A percentile compares a stretch with the other conserved stretches of the same genome.
These are phyloP conservation scores for Petrosia ficiformis DNA, from an alignment of 37 sponge, comb jelly and placozoan species.

Conservation along the genomic window DNA sequence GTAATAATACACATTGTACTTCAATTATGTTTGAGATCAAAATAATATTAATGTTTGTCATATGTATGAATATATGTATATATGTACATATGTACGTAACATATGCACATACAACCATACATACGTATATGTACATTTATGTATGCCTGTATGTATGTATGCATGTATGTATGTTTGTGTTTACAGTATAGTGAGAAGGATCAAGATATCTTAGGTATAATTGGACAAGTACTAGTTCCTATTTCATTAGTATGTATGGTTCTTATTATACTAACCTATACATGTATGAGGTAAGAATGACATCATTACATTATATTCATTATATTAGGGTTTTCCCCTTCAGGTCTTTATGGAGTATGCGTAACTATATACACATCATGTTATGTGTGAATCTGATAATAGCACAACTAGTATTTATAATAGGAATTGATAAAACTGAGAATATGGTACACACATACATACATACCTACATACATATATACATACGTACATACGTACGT, in stretches of 20 bases:
- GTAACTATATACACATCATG: constrained; percentile 56
- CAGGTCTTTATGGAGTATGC: constrained; percentile 63
- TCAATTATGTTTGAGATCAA: too few relatives aligned
- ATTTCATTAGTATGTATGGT: constrained; percentile 46
- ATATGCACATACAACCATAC: too few relatives aligned
- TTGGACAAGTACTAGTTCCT: constrained; percentile 37
- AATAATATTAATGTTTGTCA: too few relatives aligned
- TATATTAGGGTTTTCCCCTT: too few relatives aligned
- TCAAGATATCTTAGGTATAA: constrained; percentile 1
- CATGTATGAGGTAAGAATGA: constrained; percentile 24
- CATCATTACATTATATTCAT: too few relatives aligned
- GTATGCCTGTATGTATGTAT: too few relatives aligned
- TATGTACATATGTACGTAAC: too few relatives aligned
- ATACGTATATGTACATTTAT: too few relatives aligned
- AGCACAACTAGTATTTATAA: constrained; percentile 44
- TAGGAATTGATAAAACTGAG: constrained; percentile 37
- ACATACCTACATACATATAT: too few relatives aligned
- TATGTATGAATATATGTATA: too few relatives aligned
- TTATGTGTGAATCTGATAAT: constrained; percentile 46
- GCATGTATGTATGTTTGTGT: not conserved
- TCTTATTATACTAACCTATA: constrained; percentile 22
- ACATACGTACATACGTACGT: too few relatives aligned
- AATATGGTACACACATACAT: constrained; percentile 6
- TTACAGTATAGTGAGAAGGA: not conserved
- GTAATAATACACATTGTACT: too few relatives aligned